Conservation (phyloP, 2,888 invertebrate species). For the Parelbella ahira region DNA sequence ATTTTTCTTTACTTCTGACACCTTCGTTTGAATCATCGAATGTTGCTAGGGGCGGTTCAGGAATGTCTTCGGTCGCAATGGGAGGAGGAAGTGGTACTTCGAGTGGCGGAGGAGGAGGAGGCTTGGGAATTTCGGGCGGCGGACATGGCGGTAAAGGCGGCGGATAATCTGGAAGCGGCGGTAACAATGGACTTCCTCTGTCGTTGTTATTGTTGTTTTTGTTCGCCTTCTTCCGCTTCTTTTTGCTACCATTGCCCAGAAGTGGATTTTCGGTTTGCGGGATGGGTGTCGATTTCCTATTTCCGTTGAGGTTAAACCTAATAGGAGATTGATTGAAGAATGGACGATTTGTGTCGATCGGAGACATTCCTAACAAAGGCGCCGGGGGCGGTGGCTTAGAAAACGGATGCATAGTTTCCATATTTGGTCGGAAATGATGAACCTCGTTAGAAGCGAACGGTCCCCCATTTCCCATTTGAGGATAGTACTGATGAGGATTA, state of each 20-base stretch:
- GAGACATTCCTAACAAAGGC: slow-evolving; percentile 69
- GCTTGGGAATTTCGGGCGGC: slow-evolving; percentile 65
- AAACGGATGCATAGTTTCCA: slow-evolving; percentile 49
- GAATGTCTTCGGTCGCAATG: slow-evolving; percentile 63
- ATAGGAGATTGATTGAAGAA: slow-evolving; percentile 70
- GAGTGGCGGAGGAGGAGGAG: slow-evolving; percentile 53
- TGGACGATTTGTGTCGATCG: slow-evolving; percentile 63
- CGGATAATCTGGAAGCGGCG: slow-evolving; percentile 81
- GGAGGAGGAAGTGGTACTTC: slow-evolving; percentile 71
- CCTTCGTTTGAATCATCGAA: slow-evolving; percentile 47
- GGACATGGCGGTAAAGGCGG: slow-evolving; percentile 77
- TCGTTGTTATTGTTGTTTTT: slow-evolving; percentile 79
- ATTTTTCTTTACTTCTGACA: slow-evolving; percentile 36
- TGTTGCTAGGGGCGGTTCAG: slow-evolving; percentile 41
- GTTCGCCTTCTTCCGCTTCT: slow-evolving; percentile 86
- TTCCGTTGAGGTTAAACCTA: slow-evolving; percentile 68
- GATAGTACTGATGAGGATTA: slow-evolving; percentile 68
- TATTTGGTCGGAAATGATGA: slow-evolving; percentile 58
- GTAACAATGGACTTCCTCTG: slow-evolving; percentile 43
- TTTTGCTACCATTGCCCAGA: slow-evolving; percentile 81
- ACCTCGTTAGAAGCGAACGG: slow-evolving; percentile 42
- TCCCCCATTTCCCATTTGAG: slow-evolving; percentile 59
- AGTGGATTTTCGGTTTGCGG: slow-evolving; percentile 66
- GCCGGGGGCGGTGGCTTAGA: slow-evolving; percentile 55
- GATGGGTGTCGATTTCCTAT: slow-evolving; percentile 61